Evolutionary conservation across 2,797 vertebrate species (phyloP), one percentile per base, ranked within the genome.

Genomic region (Myotis myotis): DNA sequence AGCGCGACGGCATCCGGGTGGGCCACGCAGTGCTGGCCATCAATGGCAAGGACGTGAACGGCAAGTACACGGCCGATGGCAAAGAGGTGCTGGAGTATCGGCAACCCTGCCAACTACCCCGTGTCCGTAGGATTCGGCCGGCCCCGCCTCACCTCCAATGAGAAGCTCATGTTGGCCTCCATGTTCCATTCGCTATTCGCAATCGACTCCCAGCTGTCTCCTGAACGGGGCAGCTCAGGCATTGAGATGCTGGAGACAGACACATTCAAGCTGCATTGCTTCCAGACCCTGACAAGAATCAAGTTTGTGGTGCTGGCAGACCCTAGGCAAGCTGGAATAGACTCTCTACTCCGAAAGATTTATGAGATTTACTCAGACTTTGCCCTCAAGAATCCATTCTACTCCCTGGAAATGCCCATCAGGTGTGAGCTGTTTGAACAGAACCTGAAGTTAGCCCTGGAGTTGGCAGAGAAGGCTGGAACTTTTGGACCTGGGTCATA

Each of bases 181-280:
- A 99, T 99, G 99, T 99, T 99, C 96, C 99, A 99, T 97, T 99
- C 99, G 99, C 98, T 99, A 72, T 99, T 99, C 87, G 99, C 99
- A 23, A 99, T 99, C 41, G 99, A 99, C 22, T 99, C 99, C 33
- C 99, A 99, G 97, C 98, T 99, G 93, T 99, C 99, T 44, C 99
- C 99, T 6, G 99, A 99, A 93, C 98, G 98, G 20, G 99, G 99
- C 72, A 99, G 99, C 96, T 99, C 99, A 0, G 99, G 99, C 57
- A 99, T 99, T 13, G 99, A 99, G 98, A 99, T 99, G 99, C 97
- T 99, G 93, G 99, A 99, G 98, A 99, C 99, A 0, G 99, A 99
- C 72, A 99, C 99, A 23, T 99, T 99, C 98, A 99, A 99, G 97
- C 97, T 99, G 68, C 99, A 99, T 97, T 36, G 36, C 96, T 99